Percentiles rank a stretch among this genome's conserved stretches.
phyloP scores from a whole-genome alignment of 2,797 vertebrate genomes.

The Balearica regulorum region DNA sequence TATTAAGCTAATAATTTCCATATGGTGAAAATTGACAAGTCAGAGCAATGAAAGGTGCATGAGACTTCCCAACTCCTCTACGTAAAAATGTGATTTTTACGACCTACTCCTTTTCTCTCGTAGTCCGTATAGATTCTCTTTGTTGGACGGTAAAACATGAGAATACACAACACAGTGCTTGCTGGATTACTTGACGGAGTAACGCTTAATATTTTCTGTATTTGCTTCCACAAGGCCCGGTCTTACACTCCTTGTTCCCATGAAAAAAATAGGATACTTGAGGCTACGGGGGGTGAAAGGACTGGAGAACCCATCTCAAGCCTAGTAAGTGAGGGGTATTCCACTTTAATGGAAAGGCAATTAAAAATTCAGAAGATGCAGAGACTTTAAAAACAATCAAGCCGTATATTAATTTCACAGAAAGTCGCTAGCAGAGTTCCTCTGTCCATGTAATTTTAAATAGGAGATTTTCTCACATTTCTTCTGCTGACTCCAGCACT shows the following conservation, averaged over 20 bases:
- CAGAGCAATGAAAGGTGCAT: constrained; percentile 26
- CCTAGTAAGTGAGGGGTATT: background rate
- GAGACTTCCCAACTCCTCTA: background rate
- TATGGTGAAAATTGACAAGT: constrained; percentile 61
- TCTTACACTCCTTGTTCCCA: background rate
- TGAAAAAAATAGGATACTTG: background rate
- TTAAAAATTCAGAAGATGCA: constrained; percentile 54
- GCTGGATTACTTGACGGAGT: background rate
- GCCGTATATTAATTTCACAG: background rate
- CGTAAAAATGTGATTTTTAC: constrained; percentile 15
- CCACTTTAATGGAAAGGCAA: constrained; percentile 40
- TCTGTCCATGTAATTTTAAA: constrained; percentile 16
- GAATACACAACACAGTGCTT: background rate
- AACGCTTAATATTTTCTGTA: constrained; percentile 15
- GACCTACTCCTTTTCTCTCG: background rate
- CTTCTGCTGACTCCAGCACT: background rate
- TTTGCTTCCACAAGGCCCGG: background rate
- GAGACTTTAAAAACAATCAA: constrained; percentile 9
- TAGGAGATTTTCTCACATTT: constrained; percentile 50
- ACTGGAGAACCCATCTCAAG: background rate
- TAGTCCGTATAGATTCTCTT: background rate
- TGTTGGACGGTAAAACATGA: constrained; percentile 13
- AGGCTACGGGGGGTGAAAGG: background rate
- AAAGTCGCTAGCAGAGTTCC: background rate
- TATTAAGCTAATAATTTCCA: constrained; percentile 63